Conservation (phyloP, 2,888 invertebrate species). For the Amiota minor region DNA sequence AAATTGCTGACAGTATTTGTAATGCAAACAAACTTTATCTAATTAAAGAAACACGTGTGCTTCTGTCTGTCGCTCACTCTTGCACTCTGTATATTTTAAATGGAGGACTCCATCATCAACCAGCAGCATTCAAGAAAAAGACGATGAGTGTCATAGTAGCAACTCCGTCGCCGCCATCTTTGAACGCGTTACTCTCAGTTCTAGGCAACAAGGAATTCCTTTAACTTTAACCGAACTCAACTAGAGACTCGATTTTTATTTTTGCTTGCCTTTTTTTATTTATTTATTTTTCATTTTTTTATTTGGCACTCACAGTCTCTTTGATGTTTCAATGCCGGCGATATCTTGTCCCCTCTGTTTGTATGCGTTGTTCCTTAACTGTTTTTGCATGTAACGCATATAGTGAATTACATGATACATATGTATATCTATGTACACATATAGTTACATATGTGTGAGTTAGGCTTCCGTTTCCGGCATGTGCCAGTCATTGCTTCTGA, state of each 20-base stretch:
- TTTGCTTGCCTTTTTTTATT: no score
- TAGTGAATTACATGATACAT: background rate
- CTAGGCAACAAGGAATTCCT: slow-evolving; percentile 34
- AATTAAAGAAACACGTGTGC: slow-evolving; percentile 64
- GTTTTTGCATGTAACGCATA: slow-evolving; percentile 18
- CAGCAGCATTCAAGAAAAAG: no score
- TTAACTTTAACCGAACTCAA: no score
- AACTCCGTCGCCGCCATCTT: background rate
- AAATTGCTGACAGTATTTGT: slow-evolving; percentile 64
- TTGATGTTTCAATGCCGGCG: slow-evolving; percentile 41
- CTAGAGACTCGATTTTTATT: no score
- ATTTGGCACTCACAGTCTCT: slow-evolving; percentile 55
- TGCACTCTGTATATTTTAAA: no score
- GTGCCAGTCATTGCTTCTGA: slow-evolving; percentile 34
- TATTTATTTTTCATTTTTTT: slow-evolving; percentile 1
- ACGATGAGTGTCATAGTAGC: no score
- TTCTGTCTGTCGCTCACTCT: slow-evolving; percentile 36
- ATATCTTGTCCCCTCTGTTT: background rate
- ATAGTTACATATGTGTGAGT: slow-evolving; percentile 26
- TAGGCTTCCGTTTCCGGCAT: slow-evolving; percentile 25
- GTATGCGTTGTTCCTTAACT: slow-evolving; percentile 6
- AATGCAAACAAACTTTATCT: slow-evolving; percentile 66
- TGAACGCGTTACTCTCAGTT: background rate
- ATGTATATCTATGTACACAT: slow-evolving; percentile 31
- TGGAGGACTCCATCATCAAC: no score